Evolutionary conservation across 2,888 invertebrate species (phyloP).

Genomic region (Elysia crispata): DNA sequence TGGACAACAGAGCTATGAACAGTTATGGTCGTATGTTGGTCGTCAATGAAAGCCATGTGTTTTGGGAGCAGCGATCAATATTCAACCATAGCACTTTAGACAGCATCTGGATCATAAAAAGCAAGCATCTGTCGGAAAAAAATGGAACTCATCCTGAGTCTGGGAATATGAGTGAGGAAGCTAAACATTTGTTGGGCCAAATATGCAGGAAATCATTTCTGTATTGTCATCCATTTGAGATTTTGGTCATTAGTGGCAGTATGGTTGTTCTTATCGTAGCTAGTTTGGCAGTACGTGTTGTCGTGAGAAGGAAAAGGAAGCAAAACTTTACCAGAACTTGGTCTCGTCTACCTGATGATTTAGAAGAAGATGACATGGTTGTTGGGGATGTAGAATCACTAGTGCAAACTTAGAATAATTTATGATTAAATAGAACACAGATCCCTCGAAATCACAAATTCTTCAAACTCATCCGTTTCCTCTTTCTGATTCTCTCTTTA

Average conservation of each 20-base stretch:
- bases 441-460: too few species aligned
- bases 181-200: not conserved
- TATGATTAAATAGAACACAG: too few species aligned
- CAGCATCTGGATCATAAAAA: conserved; percentile 58
- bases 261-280: not conserved
- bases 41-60: conserved; percentile 60
- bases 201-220: not conserved
- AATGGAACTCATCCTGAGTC: conserved; percentile 50
- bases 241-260: not conserved
- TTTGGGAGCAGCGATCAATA: conserved; percentile 60
- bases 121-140: conserved; percentile 39
- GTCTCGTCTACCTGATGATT: not conserved
- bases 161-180: conserved; percentile 1
- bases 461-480: too few species aligned
- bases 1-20: conserved; percentile 52
- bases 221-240: not conserved
- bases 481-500: too few species aligned
- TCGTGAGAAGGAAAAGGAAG: not conserved
- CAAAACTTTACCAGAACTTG: not conserved
- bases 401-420: too few species aligned
- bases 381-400: too few species aligned
- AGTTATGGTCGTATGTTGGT: conserved; percentile 60
- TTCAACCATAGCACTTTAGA: conserved; percentile 53
- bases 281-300: not conserved
- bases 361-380: too few species aligned